A percentile compares a stretch with the other conserved stretches of the same genome.
These are phyloP conservation scores for Aphidius ervi DNA, from an alignment of 1,140 invertebrate species.

Conservation along the genomic window DNA sequence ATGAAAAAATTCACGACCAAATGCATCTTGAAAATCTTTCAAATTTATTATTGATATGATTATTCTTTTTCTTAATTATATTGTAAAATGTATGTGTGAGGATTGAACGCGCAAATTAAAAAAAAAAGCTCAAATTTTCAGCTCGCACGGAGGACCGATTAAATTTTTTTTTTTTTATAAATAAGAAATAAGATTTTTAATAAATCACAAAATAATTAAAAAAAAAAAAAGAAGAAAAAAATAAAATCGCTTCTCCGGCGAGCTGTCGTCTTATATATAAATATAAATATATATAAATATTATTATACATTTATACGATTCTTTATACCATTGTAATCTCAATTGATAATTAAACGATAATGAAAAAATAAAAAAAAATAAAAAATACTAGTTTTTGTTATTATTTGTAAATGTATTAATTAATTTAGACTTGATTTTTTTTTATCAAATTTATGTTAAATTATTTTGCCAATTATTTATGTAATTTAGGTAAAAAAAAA, in stretches of 20 bases:
- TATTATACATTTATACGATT: constrained; percentile 49
- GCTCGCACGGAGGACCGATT: constrained; percentile 53
- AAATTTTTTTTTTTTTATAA: constrained; percentile 5
- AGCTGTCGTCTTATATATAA: constrained; percentile 48
- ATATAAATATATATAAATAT: constrained; percentile 32
- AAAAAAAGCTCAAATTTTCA: constrained; percentile 43
- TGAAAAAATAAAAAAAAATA: constrained; percentile 4
- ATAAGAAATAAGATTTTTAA: neutral
- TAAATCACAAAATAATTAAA: neutral
- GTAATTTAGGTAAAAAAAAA: no score
- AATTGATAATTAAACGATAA: constrained; percentile 22
- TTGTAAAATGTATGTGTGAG: constrained; percentile 14
- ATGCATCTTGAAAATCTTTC: constrained; percentile 17
- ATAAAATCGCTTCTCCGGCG: constrained; percentile 52
- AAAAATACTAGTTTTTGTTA: neutral
- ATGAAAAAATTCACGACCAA: constrained; percentile 4
- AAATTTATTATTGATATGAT: constrained; percentile 2
- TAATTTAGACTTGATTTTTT: no score
- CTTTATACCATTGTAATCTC: constrained; percentile 49
- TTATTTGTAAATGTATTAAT: neutral
- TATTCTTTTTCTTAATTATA: constrained; percentile 10
- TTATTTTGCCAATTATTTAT: no score
- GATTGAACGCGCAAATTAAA: constrained; percentile 48
- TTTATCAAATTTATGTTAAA: no score
- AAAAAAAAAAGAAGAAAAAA: constrained; percentile 24